phyloP scores from a whole-genome alignment of 2,888 invertebrate species.

The Drosophila trichaetosa region DNA sequence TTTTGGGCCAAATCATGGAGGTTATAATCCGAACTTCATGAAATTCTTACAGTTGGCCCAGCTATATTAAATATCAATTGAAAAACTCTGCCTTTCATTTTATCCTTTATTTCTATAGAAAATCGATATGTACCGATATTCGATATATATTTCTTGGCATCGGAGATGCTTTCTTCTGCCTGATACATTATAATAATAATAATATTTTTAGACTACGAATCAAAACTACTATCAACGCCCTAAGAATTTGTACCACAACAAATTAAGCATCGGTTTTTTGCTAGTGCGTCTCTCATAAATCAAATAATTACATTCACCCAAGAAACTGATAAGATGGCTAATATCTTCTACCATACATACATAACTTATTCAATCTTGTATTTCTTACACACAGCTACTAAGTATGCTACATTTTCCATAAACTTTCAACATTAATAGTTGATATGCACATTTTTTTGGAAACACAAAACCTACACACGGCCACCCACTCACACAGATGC shows the following conservation, averaged over 20 bases:
- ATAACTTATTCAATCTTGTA: background rate
- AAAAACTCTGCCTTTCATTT: background rate
- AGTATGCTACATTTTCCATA: conserved; percentile 12
- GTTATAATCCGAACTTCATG: background rate
- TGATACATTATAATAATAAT: background rate
- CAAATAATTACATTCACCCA: background rate
- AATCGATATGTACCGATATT: too few relatives aligned
- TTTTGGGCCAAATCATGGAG: background rate
- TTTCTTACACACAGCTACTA: background rate
- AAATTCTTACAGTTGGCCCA: background rate
- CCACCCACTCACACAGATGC: conserved; percentile 11
- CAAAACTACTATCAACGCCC: background rate
- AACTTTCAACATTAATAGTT: conserved; percentile 52
- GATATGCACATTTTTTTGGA: conserved; percentile 27
- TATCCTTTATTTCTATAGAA: too few relatives aligned
- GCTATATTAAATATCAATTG: background rate
- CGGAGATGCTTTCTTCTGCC: too few relatives aligned
- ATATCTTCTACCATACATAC: background rate
- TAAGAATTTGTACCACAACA: background rate
- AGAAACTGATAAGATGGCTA: background rate
- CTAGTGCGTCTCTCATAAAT: background rate
- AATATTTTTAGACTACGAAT: background rate
- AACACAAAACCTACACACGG: conserved; percentile 3
- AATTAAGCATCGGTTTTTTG: background rate
- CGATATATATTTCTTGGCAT: too few relatives aligned